Evolutionary conservation across 1,140 invertebrate species (phyloP).

Genomic region (Drosophila nigromelanica): DNA sequence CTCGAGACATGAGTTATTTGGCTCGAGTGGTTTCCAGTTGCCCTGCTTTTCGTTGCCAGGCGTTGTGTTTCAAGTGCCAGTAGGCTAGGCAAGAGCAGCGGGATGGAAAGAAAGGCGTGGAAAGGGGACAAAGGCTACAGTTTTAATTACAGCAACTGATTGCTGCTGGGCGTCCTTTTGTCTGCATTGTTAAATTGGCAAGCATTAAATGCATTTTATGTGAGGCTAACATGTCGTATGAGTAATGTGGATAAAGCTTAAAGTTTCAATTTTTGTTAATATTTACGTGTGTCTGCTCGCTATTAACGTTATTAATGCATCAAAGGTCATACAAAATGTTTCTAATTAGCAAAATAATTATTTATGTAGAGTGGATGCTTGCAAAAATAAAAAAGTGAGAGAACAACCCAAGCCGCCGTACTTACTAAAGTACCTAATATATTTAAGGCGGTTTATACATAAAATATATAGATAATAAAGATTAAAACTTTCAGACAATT

Average conservation of each 20-base stretch:
- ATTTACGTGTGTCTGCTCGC: background rate
- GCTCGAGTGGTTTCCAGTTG: constrained; percentile 42
- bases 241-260: constrained; percentile 7
- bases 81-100: background rate
- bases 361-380: too few species aligned
- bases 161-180: constrained; percentile 29
- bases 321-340: constrained; percentile 12
- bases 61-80: constrained; percentile 20
- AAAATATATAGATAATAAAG: too few species aligned
- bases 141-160: constrained; percentile 35
- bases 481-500: too few species aligned
- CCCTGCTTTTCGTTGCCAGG: constrained; percentile 10
- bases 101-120: background rate
- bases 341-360: constrained; percentile 47
- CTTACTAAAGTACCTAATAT: too few species aligned
- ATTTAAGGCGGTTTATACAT: too few species aligned
- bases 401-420: too few species aligned
- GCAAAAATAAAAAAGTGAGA: too few species aligned
- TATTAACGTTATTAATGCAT: constrained; percentile 7
- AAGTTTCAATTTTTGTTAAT: background rate
- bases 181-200: constrained; percentile 32
- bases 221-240: constrained; percentile 19
- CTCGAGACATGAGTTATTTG: constrained; percentile 65
- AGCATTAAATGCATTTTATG: constrained; percentile 39
- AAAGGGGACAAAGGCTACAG: background rate